Evolutionary conservation across 2,797 vertebrate genomes (phyloP).

Genomic region (Gymnothorax reevesii): DNA sequence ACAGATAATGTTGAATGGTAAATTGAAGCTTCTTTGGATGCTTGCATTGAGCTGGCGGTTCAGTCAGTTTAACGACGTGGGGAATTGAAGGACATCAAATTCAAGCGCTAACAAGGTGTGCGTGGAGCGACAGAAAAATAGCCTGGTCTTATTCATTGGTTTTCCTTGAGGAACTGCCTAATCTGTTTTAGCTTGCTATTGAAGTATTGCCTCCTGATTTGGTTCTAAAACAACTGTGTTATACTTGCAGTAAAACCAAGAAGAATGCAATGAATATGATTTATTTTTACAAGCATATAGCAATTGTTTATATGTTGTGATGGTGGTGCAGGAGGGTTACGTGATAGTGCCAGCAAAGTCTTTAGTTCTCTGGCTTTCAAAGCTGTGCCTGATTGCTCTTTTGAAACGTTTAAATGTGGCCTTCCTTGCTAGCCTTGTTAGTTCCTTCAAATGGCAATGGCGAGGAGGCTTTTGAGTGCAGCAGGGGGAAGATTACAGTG

Average conservation of each 20-base stretch:
- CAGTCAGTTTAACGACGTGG: neutral
- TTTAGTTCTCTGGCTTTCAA: neutral
- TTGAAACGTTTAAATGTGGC: neutral
- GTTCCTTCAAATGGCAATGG: neutral
- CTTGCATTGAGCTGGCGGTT: neutral
- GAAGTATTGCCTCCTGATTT: neutral
- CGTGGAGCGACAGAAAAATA: neutral
- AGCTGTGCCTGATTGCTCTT: neutral
- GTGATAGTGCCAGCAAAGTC: neutral
- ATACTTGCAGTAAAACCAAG: neutral
- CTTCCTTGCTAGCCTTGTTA: neutral
- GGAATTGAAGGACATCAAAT: neutral
- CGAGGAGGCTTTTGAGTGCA: too few relatives aligned
- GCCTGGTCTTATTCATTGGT: constrained; percentile 12
- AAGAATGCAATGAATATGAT: neutral
- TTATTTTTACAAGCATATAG: constrained; percentile 14
- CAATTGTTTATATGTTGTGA: neutral
- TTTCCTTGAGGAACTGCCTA: neutral
- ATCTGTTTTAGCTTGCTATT: neutral
- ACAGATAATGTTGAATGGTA: neutral
- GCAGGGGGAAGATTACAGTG: neutral
- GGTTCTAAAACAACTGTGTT: neutral
- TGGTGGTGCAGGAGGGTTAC: neutral
- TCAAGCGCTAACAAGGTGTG: neutral
- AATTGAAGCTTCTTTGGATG: neutral